Evolutionary conservation across 2,888 invertebrate species (phyloP), one percentile per base, ranked within the genome.

Genomic region (Nemotelus pantherinus): DNA sequence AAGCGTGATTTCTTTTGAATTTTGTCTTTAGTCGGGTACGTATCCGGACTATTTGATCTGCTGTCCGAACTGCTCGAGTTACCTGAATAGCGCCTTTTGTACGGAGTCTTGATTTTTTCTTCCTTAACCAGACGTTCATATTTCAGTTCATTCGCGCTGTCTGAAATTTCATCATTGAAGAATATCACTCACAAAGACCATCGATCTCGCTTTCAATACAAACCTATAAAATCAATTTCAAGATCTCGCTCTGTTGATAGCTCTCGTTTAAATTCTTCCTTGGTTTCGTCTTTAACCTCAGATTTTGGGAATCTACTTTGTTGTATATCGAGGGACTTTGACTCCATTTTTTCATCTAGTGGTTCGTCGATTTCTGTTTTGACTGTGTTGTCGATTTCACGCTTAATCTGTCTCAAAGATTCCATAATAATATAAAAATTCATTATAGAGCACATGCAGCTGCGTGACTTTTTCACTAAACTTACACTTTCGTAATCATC

Each of bases 91-190:
- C 87, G 85, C 3, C 87, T 82, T 77, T 87, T 87, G 67, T 86
- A 87, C 0, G 87, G 86, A 2, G 86, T 87, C 80, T 86, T 87
- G 2, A 87, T 76, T 82, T 87, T 87, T 1, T 86, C 86, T 10
- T 87, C 85, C 77, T 85, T 85, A 0, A 87, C 80, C 0, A 87
- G 81, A 48, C 85, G 84, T 45, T 86, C 85, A 75, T 85, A 87
- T 80, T 87, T 87, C 39, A 84, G 83, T 74, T 86, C 87, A 80
- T 87, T 87, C 48, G 81, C 83, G 50, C 82, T 84, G 76, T 87
- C 87, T 74, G 83, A 77, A 60, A 85, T 25, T 25, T 25, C 25
- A 25, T 25, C 25, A 25, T 82, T 41, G 10, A 55, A 55, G 43
- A 55, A 43, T 55, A 6, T 5, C 4, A 55, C 5, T 55, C 39